These are phyloP conservation scores for Apotomis capreana DNA, from an alignment of 2,888 invertebrate species.

Conservation along the genomic window DNA sequence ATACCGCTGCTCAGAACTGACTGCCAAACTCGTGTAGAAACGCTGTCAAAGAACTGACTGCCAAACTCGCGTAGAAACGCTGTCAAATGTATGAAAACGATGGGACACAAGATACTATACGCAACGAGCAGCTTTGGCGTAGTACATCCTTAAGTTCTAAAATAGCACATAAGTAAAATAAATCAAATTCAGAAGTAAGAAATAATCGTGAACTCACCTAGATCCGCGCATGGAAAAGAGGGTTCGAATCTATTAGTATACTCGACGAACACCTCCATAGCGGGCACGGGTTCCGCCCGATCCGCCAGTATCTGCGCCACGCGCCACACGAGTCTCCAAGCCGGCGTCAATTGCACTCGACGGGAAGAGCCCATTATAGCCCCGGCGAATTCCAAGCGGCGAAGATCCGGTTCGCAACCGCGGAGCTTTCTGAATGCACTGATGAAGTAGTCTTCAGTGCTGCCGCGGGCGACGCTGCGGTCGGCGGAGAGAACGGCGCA, in stretches of 20 bases:
- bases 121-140: too few species aligned
- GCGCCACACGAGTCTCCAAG: slow-evolving; percentile 73
- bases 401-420: slow-evolving; percentile 58
- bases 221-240: slow-evolving; percentile 60
- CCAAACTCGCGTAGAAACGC: too few species aligned
- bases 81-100: too few species aligned
- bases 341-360: slow-evolving; percentile 58
- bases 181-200: neutral
- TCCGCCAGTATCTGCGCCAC: slow-evolving; percentile 68
- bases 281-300: slow-evolving; percentile 49
- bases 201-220: slow-evolving; percentile 54
- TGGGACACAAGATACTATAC: too few species aligned
- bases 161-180: too few species aligned
- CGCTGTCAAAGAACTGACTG: too few species aligned
- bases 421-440: slow-evolving; percentile 60
- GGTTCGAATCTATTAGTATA: slow-evolving; percentile 68
- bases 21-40: too few species aligned
- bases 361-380: slow-evolving; percentile 56
- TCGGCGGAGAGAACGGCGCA: slow-evolving; percentile 71
- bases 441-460: slow-evolving; percentile 63
- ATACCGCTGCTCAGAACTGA: too few species aligned
- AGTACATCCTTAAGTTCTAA: too few species aligned
- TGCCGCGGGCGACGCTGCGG: slow-evolving; percentile 69
- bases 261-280: slow-evolving; percentile 59
- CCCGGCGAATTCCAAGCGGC: slow-evolving; percentile 58